A percentile compares a stretch with the other conserved stretches of the same genome.
Evolutionary conservation across 2,797 vertebrate genomes (phyloP).

Genomic region (Percopsis omiscomaycus): DNA sequence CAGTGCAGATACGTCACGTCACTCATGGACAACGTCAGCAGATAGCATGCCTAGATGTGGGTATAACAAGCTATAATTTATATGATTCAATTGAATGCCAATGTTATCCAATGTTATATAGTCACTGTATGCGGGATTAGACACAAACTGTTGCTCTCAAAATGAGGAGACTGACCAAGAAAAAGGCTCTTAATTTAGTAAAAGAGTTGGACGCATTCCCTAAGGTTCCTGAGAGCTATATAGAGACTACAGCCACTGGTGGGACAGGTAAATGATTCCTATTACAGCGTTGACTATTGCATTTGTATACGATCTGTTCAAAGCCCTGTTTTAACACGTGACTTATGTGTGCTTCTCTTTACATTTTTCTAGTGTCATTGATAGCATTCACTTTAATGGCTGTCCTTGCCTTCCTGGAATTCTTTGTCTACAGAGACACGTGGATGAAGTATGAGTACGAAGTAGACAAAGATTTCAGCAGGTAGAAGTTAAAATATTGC

Average conservation of each 20-base stretch:
- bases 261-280: slow-evolving; percentile 84
- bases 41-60: background rate
- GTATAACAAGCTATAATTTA: background rate
- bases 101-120: background rate
- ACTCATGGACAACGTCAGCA: slow-evolving; percentile 36
- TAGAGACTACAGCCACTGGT: slow-evolving; percentile 91
- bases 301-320: background rate
- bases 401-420: slow-evolving; percentile 91
- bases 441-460: slow-evolving; percentile 99
- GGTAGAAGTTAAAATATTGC: slow-evolving; percentile 68
- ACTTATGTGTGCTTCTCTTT: background rate
- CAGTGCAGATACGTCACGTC: background rate
- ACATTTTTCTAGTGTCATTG: slow-evolving; percentile 83
- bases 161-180: slow-evolving; percentile 93
- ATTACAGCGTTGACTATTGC: too few species aligned
- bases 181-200: slow-evolving; percentile 92
- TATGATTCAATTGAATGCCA: background rate
- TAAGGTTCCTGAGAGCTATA: slow-evolving; percentile 97
- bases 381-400: slow-evolving; percentile 93
- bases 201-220: slow-evolving; percentile 97
- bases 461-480: slow-evolving; percentile 96
- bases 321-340: background rate
- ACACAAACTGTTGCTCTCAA: slow-evolving; percentile 49
- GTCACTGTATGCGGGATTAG: slow-evolving; percentile 25
- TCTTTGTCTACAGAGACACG: slow-evolving; percentile 93